Evolutionary conservation across 2,797 vertebrate genomes (phyloP), one percentile per base, ranked within the genome.

Genomic region (Gephyroberyx darwinii): DNA sequence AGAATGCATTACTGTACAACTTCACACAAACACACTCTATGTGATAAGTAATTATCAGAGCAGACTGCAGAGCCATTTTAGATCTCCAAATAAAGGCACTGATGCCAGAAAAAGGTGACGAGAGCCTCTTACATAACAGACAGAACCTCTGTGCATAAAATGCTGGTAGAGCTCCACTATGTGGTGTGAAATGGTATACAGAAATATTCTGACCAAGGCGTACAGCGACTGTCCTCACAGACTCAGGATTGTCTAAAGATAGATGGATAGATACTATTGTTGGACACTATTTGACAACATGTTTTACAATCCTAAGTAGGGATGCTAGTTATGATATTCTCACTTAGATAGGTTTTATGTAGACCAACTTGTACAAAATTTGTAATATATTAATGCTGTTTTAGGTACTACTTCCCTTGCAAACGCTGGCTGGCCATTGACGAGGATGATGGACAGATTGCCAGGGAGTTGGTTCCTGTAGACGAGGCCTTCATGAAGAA

Each of bases 381-480:
- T 35, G n/a, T 16, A 17, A 4, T 5, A 5, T 61, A 2, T 63
- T 66, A 35, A 51, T 69, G 19, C 14, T 75, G 31, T 68, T 82
- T 65, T 62, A 99, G 98, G 86, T 98, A 98, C 82, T 99, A 96
- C 79, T 99, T 99, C 39, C 98, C 98, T 0, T 99, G 98, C 89
- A 96, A 97, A 71, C 93, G 97, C 51, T 99, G 97, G 97, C 81
- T 99, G 86, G 96, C 98, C 0, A 88, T 96, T 0, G 96, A 99
- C 73, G 98, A 99, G 78, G 98, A 99, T 1, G 98, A 99, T 0
- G 95, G 96, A 9, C 98, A 99, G 90, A 92, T 99, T 71, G 95
- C 95, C 63, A 92, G 97, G 70, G 96, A 98, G 88, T 94, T 99
- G 50, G 94, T 99, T 69, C 96, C 98, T 30, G 98, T 99, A 90